phyloP scores from a whole-genome alignment of 2,888 invertebrate genomes.

The Anoplius nigerrimus region DNA sequence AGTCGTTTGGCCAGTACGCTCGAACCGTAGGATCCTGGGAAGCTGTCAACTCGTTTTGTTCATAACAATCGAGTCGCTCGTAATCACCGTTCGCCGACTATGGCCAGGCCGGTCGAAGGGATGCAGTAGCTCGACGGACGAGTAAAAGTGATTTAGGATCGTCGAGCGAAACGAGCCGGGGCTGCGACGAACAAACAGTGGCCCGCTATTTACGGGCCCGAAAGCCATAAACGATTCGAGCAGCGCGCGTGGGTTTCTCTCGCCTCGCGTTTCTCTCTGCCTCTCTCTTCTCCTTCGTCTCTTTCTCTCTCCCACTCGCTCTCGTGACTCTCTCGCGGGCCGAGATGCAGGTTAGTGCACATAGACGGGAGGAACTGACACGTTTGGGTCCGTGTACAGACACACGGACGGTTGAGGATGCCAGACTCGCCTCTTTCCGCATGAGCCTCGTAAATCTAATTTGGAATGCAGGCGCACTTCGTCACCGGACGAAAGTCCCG shows the following conservation, averaged over 20 bases:
- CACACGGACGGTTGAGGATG: too few relatives aligned
- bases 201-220: conserved; percentile 47
- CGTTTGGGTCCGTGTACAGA: too few relatives aligned
- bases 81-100: conserved; percentile 43
- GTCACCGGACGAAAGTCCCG: conserved; percentile 10
- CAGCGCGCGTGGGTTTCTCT: conserved; percentile 15
- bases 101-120: conserved; percentile 17
- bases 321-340: too few relatives aligned
- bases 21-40: conserved; percentile 24
- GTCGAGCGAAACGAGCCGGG: conserved; percentile 43
- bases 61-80: conserved; percentile 45
- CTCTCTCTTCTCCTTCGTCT: conserved; percentile 6
- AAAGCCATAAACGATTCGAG: conserved; percentile 41
- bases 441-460: conserved; percentile 49
- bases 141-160: conserved; percentile 54
- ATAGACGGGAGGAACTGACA: too few relatives aligned
- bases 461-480: conserved; percentile 37
- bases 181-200: conserved; percentile 36
- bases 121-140: conserved; percentile 28
- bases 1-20: conserved; percentile 15
- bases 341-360: too few relatives aligned
- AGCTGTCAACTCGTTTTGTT: conserved; percentile 39
- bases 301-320: too few relatives aligned
- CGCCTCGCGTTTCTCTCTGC: too few relatives aligned
- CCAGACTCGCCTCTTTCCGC: conserved; percentile 17